Evolutionary conservation across 2,113 vertebrate genomes (phyloP).

Genomic region (Centropristis striata): DNA sequence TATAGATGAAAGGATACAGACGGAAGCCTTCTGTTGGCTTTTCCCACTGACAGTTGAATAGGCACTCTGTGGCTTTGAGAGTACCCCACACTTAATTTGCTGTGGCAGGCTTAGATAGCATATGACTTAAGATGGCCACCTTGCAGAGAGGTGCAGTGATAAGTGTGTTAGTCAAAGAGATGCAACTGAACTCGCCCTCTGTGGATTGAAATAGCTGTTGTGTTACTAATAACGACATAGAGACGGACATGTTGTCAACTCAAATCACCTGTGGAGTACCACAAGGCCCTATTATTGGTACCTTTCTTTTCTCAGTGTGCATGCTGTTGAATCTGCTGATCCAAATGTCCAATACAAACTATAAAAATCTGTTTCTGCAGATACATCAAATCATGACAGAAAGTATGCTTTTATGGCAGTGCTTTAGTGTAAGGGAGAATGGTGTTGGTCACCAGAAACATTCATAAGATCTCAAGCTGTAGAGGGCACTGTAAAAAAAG

Average conservation of each 20-base stretch:
- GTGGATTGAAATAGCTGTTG: background rate
- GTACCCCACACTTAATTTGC: slow-evolving; percentile 52
- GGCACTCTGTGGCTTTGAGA: slow-evolving; percentile 55
- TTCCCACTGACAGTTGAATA: slow-evolving; percentile 76
- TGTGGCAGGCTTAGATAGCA: slow-evolving; percentile 43
- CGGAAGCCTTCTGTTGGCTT: slow-evolving; percentile 75
- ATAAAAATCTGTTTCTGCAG: background rate
- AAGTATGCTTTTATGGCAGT: no score
- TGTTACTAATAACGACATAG: background rate
- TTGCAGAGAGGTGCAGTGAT: slow-evolving; percentile 41
- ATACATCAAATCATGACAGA: background rate
- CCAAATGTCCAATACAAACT: background rate
- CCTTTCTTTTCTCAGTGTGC: background rate
- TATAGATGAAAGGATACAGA: slow-evolving; percentile 73
- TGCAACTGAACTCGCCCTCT: background rate
- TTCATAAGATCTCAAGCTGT: no score
- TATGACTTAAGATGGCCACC: slow-evolving; percentile 61
- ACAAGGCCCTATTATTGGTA: slow-evolving; percentile 10
- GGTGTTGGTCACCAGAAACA: no score
- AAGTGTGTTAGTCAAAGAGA: background rate
- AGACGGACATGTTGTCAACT: background rate
- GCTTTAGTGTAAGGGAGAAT: no score
- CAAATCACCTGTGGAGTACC: slow-evolving; percentile 17
- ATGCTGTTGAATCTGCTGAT: background rate
- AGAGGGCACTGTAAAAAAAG: no score